phyloP scores from a whole-genome alignment of 92 coral and sea anemone species.

The Micromussa lordhowensis region DNA sequence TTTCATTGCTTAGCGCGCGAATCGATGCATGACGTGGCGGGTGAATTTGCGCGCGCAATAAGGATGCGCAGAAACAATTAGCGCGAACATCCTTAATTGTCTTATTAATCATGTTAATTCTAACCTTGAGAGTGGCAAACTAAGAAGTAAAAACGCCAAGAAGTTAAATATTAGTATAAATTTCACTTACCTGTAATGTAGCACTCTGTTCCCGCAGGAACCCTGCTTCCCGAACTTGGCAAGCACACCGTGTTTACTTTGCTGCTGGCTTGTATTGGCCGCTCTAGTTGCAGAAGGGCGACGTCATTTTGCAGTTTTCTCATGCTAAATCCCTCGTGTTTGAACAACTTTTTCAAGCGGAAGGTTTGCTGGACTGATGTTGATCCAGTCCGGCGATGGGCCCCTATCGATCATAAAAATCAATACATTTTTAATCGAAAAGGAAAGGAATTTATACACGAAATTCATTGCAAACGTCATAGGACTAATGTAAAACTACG shows the following conservation, averaged over 20 bases:
- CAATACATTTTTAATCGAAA: neutral
- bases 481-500: too few relatives aligned
- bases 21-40: too few relatives aligned
- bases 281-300: slow-evolving; percentile 59
- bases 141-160: too few relatives aligned
- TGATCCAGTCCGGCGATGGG: slow-evolving; percentile 51
- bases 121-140: too few relatives aligned
- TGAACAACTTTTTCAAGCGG: slow-evolving; percentile 33
- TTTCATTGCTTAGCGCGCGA: too few relatives aligned
- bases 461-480: too few relatives aligned
- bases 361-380: slow-evolving; percentile 47
- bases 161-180: too few relatives aligned
- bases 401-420: slow-evolving; percentile 20
- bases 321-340: slow-evolving; percentile 62
- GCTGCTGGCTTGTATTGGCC: slow-evolving; percentile 37
- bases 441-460: too few relatives aligned
- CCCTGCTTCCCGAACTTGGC: slow-evolving; percentile 51
- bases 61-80: too few relatives aligned
- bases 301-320: slow-evolving; percentile 61
- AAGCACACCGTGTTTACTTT: slow-evolving; percentile 68
- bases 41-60: too few relatives aligned
- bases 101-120: too few relatives aligned
- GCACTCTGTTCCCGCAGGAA: slow-evolving; percentile 51
- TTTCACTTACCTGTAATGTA: slow-evolving; percentile 57
- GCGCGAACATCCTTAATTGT: too few relatives aligned